Percentiles rank a stretch among this genome's conserved stretches.
These are phyloP conservation scores for Myiozetetes cayanensis DNA, from an alignment of 2,113 vertebrate species.

Conservation along the genomic window DNA sequence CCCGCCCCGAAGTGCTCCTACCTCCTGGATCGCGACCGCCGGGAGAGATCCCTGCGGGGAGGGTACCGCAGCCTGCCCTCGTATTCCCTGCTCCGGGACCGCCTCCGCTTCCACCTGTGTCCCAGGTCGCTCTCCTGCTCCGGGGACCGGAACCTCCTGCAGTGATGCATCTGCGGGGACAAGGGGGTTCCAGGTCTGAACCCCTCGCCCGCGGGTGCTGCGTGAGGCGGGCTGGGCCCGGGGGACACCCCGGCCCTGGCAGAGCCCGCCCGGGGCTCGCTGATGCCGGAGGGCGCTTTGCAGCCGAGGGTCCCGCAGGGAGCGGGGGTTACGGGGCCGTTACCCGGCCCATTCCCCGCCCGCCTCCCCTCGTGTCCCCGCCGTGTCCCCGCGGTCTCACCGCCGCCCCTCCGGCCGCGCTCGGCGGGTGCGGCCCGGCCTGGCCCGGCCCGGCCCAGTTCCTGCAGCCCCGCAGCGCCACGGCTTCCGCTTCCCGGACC, in stretches of 20 bases:
- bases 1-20: background rate
- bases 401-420: background rate
- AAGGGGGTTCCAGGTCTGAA: background rate
- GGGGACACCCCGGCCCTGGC: background rate
- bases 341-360: background rate
- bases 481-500: background rate
- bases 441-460: background rate
- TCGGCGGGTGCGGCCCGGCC: background rate
- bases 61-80: slow-evolving; percentile 69
- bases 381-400: background rate
- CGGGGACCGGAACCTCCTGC: slow-evolving; percentile 74
- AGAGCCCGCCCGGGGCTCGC: background rate
- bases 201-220: rapidly evolving
- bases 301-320: too few relatives aligned
- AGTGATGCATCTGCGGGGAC: slow-evolving; percentile 76
- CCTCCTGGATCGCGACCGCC: slow-evolving; percentile 76
- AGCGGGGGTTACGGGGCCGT: background rate
- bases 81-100: slow-evolving; percentile 74
- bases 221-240: background rate
- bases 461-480: background rate
- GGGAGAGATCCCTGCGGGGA: slow-evolving; percentile 57
- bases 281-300: background rate
- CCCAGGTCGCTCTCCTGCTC: slow-evolving; percentile 71
- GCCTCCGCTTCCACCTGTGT: slow-evolving; percentile 73
- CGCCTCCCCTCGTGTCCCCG: background rate